phyloP scores from a whole-genome alignment of 1,140 invertebrate genomes.

The Formica exsecta region DNA sequence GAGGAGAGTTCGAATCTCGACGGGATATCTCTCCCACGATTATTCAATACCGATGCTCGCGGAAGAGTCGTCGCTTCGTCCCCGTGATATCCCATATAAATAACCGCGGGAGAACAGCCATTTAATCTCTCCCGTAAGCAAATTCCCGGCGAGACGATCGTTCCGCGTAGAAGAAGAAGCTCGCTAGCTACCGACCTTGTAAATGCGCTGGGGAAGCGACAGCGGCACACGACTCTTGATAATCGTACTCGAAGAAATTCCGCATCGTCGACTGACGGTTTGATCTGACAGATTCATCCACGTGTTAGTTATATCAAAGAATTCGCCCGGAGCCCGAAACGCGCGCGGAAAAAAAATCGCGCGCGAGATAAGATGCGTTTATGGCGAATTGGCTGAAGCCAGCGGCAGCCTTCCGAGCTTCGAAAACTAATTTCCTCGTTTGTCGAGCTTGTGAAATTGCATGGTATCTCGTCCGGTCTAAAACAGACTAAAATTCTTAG shows the following conservation, averaged over 20 bases:
- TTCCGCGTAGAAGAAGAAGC: constrained; percentile 16
- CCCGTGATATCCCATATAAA: constrained; percentile 16
- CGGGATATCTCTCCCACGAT: constrained; percentile 44
- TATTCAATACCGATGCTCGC: constrained; percentile 54
- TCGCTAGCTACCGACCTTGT: constrained; percentile 23
- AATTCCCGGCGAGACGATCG: neutral
- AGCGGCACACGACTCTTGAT: neutral
- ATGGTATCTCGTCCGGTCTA: neutral
- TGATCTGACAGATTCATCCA: neutral
- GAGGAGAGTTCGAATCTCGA: constrained; percentile 14
- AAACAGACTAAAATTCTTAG: neutral
- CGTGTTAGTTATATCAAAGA: constrained; percentile 11
- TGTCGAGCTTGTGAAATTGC: neutral
- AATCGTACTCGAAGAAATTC: neutral
- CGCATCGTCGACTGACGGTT: neutral
- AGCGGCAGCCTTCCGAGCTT: neutral
- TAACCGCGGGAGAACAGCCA: constrained; percentile 28
- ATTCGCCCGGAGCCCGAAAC: neutral
- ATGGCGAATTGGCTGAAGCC: neutral
- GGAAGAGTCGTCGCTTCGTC: constrained; percentile 4
- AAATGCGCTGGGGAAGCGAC: constrained; percentile 3
- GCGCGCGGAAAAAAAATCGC: constrained; percentile 34
- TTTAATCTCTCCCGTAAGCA: constrained; percentile 35
- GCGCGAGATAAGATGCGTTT: constrained; percentile 5
- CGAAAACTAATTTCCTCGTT: neutral